These are phyloP conservation scores for Trichonephila clavata DNA, from an alignment of 1,140 invertebrate genomes.

Conservation along the genomic window DNA sequence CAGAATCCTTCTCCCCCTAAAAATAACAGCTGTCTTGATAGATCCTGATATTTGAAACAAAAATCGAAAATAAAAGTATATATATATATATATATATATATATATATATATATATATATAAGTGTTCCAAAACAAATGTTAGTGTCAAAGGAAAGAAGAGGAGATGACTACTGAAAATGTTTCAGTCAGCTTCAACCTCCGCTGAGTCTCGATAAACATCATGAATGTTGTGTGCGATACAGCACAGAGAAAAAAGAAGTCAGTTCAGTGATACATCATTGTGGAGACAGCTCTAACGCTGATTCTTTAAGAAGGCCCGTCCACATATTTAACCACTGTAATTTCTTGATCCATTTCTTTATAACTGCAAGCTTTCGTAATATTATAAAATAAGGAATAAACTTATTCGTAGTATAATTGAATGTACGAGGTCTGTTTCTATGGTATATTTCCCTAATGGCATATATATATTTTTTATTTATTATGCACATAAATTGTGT, in stretches of 20 bases:
- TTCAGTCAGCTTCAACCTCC: slow-evolving; percentile 51
- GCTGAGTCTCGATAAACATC: slow-evolving; percentile 50
- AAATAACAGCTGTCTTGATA: neutral
- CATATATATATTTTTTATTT: no score
- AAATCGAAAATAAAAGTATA: slow-evolving; percentile 23
- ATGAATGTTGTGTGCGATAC: slow-evolving; percentile 53
- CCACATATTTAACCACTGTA: neutral
- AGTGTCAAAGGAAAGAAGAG: slow-evolving; percentile 1
- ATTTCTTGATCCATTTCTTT: neutral
- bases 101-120: no score
- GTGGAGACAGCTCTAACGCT: slow-evolving; percentile 48
- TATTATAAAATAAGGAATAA: no score
- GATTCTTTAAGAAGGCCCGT: neutral
- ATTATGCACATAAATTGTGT: no score
- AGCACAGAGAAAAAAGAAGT: slow-evolving; percentile 44
- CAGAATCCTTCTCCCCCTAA: neutral
- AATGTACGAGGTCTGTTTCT: no score
- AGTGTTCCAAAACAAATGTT: slow-evolving; percentile 15
- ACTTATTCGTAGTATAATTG: no score
- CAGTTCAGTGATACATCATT: slow-evolving; percentile 64
- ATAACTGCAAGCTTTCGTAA: no score
- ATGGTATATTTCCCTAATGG: no score
- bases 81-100: no score
- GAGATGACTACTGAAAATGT: slow-evolving; percentile 48
- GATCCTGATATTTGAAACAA: neutral